Conservation (phyloP, 2,797 vertebrate genomes). For the Leptoclinus maculatus region DNA sequence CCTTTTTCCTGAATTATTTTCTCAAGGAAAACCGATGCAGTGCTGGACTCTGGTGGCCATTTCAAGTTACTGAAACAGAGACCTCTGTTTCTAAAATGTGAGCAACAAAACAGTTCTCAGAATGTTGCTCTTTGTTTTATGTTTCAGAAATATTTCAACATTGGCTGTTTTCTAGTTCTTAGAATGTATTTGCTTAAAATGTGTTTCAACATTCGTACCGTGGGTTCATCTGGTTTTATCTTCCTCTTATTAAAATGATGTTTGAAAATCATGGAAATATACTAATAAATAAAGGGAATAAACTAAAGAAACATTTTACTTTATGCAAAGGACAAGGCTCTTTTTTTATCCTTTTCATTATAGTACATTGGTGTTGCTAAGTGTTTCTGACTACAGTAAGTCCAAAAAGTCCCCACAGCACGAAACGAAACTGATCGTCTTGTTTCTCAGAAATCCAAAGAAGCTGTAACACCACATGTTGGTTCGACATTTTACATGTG, state of each 20-base stretch:
- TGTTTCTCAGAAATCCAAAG: slow-evolving; percentile 19
- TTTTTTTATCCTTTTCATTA: background rate
- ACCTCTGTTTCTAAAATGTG: background rate
- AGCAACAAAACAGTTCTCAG: background rate
- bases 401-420: background rate
- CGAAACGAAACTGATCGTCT: background rate
- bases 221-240: background rate
- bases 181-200: background rate
- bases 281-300: background rate
- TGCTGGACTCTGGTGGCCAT: slow-evolving; percentile 72
- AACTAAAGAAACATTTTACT: background rate
- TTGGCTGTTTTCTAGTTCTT: background rate
- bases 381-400: background rate
- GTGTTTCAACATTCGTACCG: background rate
- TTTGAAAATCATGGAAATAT: background rate
- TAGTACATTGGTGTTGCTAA: too few relatives aligned
- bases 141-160: background rate
- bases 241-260: background rate
- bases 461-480: background rate
- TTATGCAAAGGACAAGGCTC: fast-evolving
- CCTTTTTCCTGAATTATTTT: slow-evolving; percentile 1
- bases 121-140: background rate
- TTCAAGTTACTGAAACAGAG: slow-evolving; percentile 36
- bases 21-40: slow-evolving; percentile 30
- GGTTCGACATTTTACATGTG: background rate